Evolutionary conservation across 1,140 invertebrate genomes (phyloP).

Genomic region (Heterodera carotae): DNA sequence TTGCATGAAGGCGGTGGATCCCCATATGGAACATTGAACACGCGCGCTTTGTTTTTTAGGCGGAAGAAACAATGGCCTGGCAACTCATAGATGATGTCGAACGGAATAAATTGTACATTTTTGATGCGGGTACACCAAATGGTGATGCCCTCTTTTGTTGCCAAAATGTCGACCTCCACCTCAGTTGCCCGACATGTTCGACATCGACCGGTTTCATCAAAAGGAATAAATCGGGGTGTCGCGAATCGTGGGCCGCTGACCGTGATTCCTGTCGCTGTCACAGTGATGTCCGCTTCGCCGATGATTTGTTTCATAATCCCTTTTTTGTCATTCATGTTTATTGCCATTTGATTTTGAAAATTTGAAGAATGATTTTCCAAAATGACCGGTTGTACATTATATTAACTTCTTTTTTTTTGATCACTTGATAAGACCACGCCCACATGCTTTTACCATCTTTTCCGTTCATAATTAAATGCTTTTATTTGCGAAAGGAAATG

Average conservation of each 20-base stretch:
- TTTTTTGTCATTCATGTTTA: neutral
- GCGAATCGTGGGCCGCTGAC: neutral
- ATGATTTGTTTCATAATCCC: neutral
- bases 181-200: neutral
- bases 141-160: constrained; percentile 1
- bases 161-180: neutral
- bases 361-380: neutral
- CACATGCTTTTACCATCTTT: too few species aligned
- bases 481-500: too few species aligned
- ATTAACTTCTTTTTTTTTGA: too few species aligned
- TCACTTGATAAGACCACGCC: too few species aligned
- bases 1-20: neutral
- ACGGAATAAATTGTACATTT: neutral
- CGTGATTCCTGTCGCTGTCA: neutral
- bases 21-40: neutral
- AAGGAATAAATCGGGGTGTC: neutral
- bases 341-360: neutral
- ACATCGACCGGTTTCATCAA: neutral
- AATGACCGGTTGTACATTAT: too few species aligned
- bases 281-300: neutral
- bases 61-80: constrained; percentile 8
- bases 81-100: neutral
- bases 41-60: constrained; percentile 2
- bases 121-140: neutral
- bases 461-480: too few species aligned